These are phyloP conservation scores for Numenius arquata DNA, from an alignment of 2,113 vertebrate species.

Conservation along the genomic window DNA sequence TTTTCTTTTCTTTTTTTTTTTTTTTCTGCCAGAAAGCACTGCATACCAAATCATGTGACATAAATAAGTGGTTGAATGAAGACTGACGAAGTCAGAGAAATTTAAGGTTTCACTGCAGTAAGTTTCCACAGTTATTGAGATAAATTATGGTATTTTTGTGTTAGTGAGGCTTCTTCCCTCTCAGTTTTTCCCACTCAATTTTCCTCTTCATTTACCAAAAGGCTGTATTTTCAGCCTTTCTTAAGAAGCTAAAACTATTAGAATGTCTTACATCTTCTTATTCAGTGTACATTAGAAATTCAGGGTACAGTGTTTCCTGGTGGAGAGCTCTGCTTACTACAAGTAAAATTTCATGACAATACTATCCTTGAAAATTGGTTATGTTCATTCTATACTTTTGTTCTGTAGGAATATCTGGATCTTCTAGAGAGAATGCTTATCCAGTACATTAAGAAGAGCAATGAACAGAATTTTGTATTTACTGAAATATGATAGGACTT, in stretches of 20 bases:
- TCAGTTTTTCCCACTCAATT: neutral
- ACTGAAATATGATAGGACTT: neutral
- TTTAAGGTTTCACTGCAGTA: neutral
- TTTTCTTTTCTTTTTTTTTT: neutral
- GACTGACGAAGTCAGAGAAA: neutral
- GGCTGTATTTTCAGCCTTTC: neutral
- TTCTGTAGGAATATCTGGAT: neutral
- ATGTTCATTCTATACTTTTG: neutral
- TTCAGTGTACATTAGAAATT: neutral
- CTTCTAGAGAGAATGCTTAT: neutral
- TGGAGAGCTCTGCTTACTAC: neutral
- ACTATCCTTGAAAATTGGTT: neutral
- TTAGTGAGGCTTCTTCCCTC: neutral
- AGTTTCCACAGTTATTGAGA: neutral
- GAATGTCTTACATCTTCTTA: neutral
- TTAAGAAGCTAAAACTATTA: neutral
- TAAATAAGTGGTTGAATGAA: neutral
- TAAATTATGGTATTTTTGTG: neutral
- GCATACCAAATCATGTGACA: neutral
- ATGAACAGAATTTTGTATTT: neutral
- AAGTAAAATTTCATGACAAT: neutral
- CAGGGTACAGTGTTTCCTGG: neutral
- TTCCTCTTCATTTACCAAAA: slow-evolving; percentile 1
- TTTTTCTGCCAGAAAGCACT: neutral
- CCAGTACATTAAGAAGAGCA: neutral